phyloP scores from a whole-genome alignment of 2,888 invertebrate species.

The Cordilura impudica region DNA sequence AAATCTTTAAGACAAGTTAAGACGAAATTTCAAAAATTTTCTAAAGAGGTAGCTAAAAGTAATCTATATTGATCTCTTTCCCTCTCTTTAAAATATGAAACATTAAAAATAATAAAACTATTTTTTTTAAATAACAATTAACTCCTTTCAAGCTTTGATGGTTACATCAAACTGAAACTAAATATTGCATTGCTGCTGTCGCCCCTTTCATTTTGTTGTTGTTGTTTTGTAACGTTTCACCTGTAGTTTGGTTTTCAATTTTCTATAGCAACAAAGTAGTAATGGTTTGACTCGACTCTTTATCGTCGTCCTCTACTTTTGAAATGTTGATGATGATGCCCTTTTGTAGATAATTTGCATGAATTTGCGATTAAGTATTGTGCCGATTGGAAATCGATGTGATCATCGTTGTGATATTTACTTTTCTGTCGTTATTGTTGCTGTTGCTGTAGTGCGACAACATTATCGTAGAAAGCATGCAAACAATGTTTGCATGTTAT shows the following conservation, averaged over 20 bases:
- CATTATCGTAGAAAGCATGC: constrained; percentile 56
- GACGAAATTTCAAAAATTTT: too few relatives aligned
- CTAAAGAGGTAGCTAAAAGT: too few relatives aligned
- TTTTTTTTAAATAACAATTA: too few relatives aligned
- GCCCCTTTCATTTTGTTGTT: not conserved
- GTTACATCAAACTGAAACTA: constrained; percentile 12
- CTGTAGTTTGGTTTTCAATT: constrained; percentile 23
- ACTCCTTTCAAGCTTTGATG: not conserved
- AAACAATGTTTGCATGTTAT: constrained; percentile 62
- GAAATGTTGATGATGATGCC: constrained; percentile 54
- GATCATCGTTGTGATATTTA: constrained; percentile 61
- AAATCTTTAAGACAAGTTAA: too few relatives aligned
- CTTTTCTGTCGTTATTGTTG: not conserved
- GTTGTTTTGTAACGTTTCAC: constrained; percentile 32
- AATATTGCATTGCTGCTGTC: not conserved
- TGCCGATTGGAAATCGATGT: constrained; percentile 62
- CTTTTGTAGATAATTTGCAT: constrained; percentile 67
- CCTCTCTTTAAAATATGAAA: too few relatives aligned
- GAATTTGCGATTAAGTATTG: constrained; percentile 66
- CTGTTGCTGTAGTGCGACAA: constrained; percentile 41
- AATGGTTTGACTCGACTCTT: constrained; percentile 9
- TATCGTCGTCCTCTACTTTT: not conserved
- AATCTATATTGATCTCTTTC: too few relatives aligned
- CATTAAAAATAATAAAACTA: too few relatives aligned
- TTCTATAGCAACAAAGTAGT: constrained; percentile 27